Base-by-base conservation (phyloP, 2,797 vertebrate species). In the Choloepus didactylus region DNA sequence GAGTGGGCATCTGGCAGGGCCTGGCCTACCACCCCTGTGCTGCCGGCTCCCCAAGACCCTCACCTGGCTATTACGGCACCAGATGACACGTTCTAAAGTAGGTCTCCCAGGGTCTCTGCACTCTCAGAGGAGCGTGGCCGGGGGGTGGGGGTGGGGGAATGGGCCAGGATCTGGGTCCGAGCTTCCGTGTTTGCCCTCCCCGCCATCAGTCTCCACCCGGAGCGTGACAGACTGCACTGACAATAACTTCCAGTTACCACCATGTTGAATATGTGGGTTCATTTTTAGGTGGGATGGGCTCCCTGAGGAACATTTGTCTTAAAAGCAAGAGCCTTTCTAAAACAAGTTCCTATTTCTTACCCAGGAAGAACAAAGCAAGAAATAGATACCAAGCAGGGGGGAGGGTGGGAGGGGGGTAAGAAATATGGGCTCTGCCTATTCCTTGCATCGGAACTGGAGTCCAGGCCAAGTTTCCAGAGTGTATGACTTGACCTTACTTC, bases 191-290 rank as follows among this genome's bases (percentile, higher is more conserved):
- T 87, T 15, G 16, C 18, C n/a, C 0, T 27, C 23, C 8, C 0
- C 44, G 18, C 35, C 80, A 5, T 35, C 66, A 0, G 6, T 14
- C 23, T 21, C 0, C 4, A 0, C 2, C 2, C 35, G 4, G 21
- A 31, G 46, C 0, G 10, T 14, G 21, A 5, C 35, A 38, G 56
- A 6, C 16, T 1, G 0, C 14, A 4, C 15, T 35, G 14, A 38
- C 38, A 6, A 21, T 15, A 16, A 7, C 72, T 29, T 23, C 23
- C 41, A 23, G 72, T 41, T 64, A 18, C 21, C 27, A 9, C 23
- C 8, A 14, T n/a, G 23, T 25, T 29, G 38, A 46, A 9, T 41
- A 1, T 14, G 66, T 67, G 69, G 29, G 54, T n/a, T 95, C 82
- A 9, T 0, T 62, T 76, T 77, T 38, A 51, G 59, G 73, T 44